Percentiles rank a stretch among this genome's conserved stretches.
These are phyloP conservation scores for Anoplolepis gracilipes DNA, from an alignment of 1,140 invertebrate genomes.

Conservation along the genomic window DNA sequence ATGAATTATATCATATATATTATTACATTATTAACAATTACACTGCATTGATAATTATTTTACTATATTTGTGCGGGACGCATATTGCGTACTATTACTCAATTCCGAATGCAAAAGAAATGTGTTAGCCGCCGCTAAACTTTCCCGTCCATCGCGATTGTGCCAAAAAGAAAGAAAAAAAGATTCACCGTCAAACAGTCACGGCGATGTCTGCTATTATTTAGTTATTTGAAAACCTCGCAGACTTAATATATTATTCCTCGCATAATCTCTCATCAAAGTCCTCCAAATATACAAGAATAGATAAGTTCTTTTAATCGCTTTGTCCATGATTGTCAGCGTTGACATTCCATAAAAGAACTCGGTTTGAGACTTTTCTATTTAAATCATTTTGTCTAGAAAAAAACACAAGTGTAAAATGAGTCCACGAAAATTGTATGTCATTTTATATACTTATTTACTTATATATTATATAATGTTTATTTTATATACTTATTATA, in stretches of 20 bases:
- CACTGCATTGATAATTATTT: conserved; percentile 74
- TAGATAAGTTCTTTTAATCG: neutral
- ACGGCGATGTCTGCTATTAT: neutral
- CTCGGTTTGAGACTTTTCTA: neutral
- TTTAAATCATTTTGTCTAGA: neutral
- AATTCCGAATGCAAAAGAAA: conserved; percentile 38
- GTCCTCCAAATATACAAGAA: neutral
- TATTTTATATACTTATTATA: conserved; percentile 6
- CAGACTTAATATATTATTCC: neutral
- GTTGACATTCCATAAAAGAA: neutral
- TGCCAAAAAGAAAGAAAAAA: conserved; percentile 63
- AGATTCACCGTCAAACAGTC: neutral
- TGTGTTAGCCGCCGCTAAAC: conserved; percentile 42
- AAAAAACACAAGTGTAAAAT: neutral
- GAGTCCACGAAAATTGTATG: neutral
- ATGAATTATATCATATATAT: conserved; percentile 71
- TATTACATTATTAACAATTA: conserved; percentile 67
- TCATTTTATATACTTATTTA: too few relatives aligned
- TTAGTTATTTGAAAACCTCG: neutral
- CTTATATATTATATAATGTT: conserved; percentile 1
- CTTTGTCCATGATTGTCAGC: neutral
- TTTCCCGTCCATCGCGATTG: conserved; percentile 60
- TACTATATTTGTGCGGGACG: conserved; percentile 73
- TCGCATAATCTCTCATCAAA: conserved; percentile 3
- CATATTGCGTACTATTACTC: conserved; percentile 58